A percentile compares a stretch with the other conserved stretches of the same genome.
These are phyloP conservation scores for Aspidiotus destructor DNA, from an alignment of 2,888 invertebrate genomes.

Conservation along the genomic window DNA sequence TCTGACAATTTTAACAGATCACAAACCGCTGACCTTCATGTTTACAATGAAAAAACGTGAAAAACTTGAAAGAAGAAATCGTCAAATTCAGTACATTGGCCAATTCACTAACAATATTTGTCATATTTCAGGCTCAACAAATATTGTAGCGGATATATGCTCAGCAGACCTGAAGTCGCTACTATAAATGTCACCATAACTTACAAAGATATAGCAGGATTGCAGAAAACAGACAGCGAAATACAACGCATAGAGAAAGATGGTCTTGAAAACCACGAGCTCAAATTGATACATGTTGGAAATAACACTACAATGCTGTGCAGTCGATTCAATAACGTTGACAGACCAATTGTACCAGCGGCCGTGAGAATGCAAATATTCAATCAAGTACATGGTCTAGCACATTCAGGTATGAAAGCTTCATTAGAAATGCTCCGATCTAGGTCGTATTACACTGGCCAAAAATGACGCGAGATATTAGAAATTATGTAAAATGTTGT, in stretches of 20 bases:
- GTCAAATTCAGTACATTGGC: neutral
- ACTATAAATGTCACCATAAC: neutral
- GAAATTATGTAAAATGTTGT: conserved; percentile 40
- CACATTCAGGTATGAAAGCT: conserved; percentile 37
- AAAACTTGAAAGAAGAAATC: neutral
- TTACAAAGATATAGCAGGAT: neutral
- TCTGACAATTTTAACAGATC: conserved; percentile 33
- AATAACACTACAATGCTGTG: neutral
- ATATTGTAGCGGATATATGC: neutral
- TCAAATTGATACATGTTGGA: neutral
- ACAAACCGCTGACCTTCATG: conserved; percentile 30
- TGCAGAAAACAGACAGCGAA: neutral
- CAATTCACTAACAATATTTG: neutral
- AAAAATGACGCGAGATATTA: too few relatives aligned
- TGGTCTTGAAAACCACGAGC: neutral
- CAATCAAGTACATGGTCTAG: conserved; percentile 37
- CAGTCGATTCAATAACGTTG: neutral
- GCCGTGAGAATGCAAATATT: conserved; percentile 19
- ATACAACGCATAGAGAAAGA: neutral
- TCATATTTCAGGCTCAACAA: neutral
- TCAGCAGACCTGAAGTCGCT: neutral
- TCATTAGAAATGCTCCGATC: conserved; percentile 39
- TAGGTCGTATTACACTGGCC: too few relatives aligned
- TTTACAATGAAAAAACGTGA: conserved; percentile 3
- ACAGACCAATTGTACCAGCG: conserved; percentile 19